Percentiles rank a stretch among this genome's conserved stretches.
These are phyloP conservation scores for Oxycera nigricornis DNA, from an alignment of 2,888 invertebrate species.

Conservation along the genomic window DNA sequence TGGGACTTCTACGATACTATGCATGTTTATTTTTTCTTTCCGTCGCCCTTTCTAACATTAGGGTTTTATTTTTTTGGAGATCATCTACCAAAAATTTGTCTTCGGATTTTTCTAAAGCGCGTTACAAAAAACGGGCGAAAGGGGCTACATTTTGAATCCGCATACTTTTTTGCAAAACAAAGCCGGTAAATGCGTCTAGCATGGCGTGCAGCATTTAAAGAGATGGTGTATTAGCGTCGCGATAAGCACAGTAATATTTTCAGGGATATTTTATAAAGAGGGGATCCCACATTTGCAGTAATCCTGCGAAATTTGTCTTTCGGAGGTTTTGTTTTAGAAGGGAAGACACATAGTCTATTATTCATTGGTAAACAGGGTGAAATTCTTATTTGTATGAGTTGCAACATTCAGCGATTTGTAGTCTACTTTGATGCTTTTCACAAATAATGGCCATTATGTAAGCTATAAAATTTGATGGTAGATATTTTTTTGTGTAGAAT, in stretches of 20 bases:
- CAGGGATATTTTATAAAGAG: constrained; percentile 43
- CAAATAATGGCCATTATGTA: background rate
- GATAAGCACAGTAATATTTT: constrained; percentile 42
- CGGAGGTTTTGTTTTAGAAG: too few relatives aligned
- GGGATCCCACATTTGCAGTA: constrained; percentile 40
- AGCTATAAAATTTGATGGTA: background rate
- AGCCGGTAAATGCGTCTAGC: background rate
- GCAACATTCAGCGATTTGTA: background rate
- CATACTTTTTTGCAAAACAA: background rate
- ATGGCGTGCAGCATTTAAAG: constrained; percentile 1
- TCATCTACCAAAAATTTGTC: constrained; percentile 25
- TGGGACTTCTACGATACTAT: too few relatives aligned
- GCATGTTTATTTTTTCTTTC: too few relatives aligned
- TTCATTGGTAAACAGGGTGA: background rate
- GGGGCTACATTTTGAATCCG: background rate
- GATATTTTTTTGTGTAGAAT: too few relatives aligned
- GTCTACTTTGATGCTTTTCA: background rate
- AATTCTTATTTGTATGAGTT: background rate
- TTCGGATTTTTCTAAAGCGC: constrained; percentile 5
- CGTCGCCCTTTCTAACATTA: too few relatives aligned
- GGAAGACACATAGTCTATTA: background rate
- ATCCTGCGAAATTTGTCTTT: background rate
- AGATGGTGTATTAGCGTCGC: constrained; percentile 22
- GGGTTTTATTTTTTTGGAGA: too few relatives aligned
- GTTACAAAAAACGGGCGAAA: background rate